Evolutionary conservation across 2,888 invertebrate genomes (phyloP).

Genomic region (Globia sparganii): DNA sequence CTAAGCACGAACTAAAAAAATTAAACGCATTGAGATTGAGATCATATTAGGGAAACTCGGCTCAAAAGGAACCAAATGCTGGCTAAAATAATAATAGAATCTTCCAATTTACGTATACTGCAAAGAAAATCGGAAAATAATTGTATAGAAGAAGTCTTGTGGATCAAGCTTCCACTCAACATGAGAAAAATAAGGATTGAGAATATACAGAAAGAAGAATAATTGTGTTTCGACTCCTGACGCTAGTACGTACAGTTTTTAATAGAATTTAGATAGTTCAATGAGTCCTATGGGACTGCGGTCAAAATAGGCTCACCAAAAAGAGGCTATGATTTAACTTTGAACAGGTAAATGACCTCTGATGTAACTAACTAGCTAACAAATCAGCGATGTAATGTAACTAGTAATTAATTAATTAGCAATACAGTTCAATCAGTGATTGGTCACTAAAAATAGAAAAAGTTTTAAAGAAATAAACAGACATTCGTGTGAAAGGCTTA

Average conservation of each 20-base stretch:
- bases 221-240: background rate
- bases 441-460: background rate
- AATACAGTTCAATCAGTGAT: conserved; percentile 4
- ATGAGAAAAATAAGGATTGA: background rate
- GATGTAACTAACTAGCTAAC: background rate
- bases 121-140: background rate
- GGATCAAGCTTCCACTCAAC: background rate
- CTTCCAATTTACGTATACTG: background rate
- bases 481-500: conserved; percentile 11
- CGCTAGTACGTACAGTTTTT: background rate
- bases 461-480: background rate
- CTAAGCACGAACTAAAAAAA: background rate
- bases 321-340: background rate
- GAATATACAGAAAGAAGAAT: background rate
- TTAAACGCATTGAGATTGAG: background rate
- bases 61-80: background rate
- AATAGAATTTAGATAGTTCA: background rate
- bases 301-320: background rate
- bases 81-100: background rate
- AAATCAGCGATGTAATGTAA: background rate
- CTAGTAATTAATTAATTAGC: background rate
- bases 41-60: background rate
- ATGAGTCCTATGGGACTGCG: background rate
- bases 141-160: background rate
- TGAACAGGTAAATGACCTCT: background rate